These are phyloP conservation scores for Melinaea menophilus DNA, from an alignment of 2,888 invertebrate species.

Conservation along the genomic window DNA sequence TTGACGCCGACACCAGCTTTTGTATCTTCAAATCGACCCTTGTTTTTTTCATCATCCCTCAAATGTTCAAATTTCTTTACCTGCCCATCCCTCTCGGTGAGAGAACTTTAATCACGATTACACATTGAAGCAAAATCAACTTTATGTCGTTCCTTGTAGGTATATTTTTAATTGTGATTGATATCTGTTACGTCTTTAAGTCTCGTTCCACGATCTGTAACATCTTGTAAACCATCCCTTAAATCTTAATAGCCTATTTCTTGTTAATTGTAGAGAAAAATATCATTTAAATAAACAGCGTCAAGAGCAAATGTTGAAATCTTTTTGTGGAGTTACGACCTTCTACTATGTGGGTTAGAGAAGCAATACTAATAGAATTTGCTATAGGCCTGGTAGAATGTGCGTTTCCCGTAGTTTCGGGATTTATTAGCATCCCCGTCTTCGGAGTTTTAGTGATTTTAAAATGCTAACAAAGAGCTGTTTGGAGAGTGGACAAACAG, in stretches of 20 bases:
- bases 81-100: slow-evolving; percentile 50
- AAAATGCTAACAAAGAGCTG: slow-evolving; percentile 40
- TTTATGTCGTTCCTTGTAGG: slow-evolving; percentile 31
- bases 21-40: slow-evolving; percentile 73
- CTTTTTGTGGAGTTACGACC: slow-evolving; percentile 39
- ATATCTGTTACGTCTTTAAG: slow-evolving; percentile 41
- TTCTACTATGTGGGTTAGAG: slow-evolving; percentile 35
- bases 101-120: slow-evolving; percentile 32
- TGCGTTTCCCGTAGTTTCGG: slow-evolving; percentile 66
- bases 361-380: slow-evolving; percentile 57
- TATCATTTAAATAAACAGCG: slow-evolving; percentile 38
- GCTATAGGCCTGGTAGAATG: slow-evolving; percentile 64
- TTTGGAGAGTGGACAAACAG: slow-evolving; percentile 39
- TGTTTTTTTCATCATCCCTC: slow-evolving; percentile 74
- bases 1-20: slow-evolving; percentile 72
- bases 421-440: slow-evolving; percentile 65
- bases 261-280: slow-evolving; percentile 45
- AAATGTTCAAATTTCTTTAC: slow-evolving; percentile 75
- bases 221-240: slow-evolving; percentile 74
- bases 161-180: slow-evolving; percentile 29
- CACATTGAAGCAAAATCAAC: slow-evolving; percentile 34
- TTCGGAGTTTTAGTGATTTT: slow-evolving; percentile 49
- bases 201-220: slow-evolving; percentile 46
- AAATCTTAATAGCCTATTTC: slow-evolving; percentile 65
- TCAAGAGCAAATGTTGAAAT: slow-evolving; percentile 44